Percentiles rank a stretch among this genome's conserved stretches.
Evolutionary conservation across 2,797 vertebrate genomes (phyloP).

Genomic region (Artibeus jamaicensis): DNA sequence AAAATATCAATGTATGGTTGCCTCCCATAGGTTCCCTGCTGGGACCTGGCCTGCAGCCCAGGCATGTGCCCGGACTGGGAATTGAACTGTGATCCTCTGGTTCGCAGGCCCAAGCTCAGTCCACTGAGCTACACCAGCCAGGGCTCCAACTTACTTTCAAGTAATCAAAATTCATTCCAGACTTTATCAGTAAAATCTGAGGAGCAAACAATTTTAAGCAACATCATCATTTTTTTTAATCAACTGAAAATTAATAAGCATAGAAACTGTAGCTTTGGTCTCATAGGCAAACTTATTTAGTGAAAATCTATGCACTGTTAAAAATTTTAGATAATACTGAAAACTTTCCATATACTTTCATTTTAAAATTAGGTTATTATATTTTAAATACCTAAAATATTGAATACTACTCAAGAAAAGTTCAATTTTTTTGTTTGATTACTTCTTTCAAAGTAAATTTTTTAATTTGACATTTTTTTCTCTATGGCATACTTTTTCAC

Average conservation of each 20-base stretch:
- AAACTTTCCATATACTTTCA: not conserved
- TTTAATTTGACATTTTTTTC: slow-evolving; percentile 1
- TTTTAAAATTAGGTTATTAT: not conserved
- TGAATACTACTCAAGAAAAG: not conserved
- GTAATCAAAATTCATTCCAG: not conserved
- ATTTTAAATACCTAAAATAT: not conserved
- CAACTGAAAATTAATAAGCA: not conserved
- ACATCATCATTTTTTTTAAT: not conserved
- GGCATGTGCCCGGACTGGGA: too few species aligned
- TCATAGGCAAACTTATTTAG: not conserved
- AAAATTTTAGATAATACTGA: not conserved
- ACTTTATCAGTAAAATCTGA: slow-evolving; percentile 18
- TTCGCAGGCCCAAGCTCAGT: too few species aligned
- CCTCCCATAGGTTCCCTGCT: too few species aligned
- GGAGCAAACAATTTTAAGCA: not conserved
- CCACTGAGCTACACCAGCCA: too few species aligned
- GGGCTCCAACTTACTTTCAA: not conserved
- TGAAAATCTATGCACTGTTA: not conserved
- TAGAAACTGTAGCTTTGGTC: not conserved
- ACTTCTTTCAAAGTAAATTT: not conserved
- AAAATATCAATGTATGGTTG: too few species aligned
- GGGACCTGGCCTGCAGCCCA: too few species aligned
- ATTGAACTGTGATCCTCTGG: too few species aligned
- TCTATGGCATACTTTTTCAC: too few species aligned
- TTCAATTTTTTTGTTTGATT: not conserved